phyloP scores from a whole-genome alignment of 2,113 vertebrate genomes.

The Phaethon lepturus region DNA sequence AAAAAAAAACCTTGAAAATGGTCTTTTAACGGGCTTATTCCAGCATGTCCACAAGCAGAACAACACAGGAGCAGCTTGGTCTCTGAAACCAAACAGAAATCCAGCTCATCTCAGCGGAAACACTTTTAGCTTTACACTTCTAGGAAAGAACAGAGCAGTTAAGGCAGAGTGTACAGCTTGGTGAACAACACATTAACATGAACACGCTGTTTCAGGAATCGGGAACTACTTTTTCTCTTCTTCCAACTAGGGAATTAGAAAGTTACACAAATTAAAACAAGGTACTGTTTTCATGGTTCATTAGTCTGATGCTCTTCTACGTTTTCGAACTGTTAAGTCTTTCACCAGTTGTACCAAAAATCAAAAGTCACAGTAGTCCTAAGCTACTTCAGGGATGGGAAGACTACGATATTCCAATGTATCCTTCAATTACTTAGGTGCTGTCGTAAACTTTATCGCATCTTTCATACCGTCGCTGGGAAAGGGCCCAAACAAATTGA shows the following conservation, averaged over 20 bases:
- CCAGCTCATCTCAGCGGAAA: neutral
- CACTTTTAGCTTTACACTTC: neutral
- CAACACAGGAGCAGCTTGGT: accelerated
- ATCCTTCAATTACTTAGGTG: neutral
- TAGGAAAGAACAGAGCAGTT: neutral
- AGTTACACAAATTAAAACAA: neutral
- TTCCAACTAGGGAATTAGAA: neutral
- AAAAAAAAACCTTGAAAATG: neutral
- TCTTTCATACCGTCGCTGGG: neutral
- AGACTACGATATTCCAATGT: neutral
- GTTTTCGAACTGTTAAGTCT: neutral
- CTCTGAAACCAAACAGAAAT: neutral
- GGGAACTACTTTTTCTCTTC: neutral
- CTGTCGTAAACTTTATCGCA: neutral
- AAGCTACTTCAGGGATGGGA: neutral
- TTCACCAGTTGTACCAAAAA: neutral
- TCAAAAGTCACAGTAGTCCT: neutral
- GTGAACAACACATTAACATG: accelerated
- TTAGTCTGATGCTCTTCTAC: neutral
- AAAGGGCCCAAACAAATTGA: neutral
- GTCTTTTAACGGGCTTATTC: neutral
- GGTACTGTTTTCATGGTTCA: neutral
- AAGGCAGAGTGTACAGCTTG: neutral
- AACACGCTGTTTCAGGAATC: neutral
- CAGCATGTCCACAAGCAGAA: neutral